phyloP scores from a whole-genome alignment of 2,888 invertebrate species.

The Drepana falcataria region DNA sequence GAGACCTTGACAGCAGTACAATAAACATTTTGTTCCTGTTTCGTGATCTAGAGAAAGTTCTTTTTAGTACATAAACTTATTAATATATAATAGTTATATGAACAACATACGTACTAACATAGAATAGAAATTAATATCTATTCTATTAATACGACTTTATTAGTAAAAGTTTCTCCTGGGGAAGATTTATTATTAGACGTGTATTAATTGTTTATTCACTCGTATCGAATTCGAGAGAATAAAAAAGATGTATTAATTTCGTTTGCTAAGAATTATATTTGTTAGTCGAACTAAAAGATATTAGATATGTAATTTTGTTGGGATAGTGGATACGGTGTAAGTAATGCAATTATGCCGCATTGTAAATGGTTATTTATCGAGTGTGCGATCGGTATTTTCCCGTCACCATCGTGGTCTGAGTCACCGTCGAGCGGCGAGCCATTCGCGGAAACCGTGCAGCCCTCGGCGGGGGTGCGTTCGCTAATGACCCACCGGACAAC shows the following conservation, averaged over 20 bases:
- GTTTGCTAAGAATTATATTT: too few relatives aligned
- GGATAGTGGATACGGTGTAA: conserved; percentile 37
- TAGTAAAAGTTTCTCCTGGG: too few relatives aligned
- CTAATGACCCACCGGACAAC: conserved; percentile 69
- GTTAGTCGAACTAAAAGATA: background rate
- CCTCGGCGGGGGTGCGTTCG: conserved; percentile 63
- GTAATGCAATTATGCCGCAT: conserved; percentile 46
- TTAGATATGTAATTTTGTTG: conserved; percentile 36
- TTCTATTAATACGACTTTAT: too few relatives aligned
- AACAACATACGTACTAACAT: too few relatives aligned
- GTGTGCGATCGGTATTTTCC: conserved; percentile 61
- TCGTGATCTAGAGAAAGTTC: conserved; percentile 42
- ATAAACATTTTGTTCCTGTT: conserved; percentile 39
- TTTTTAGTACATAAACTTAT: conserved; percentile 30
- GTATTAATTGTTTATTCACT: too few relatives aligned
- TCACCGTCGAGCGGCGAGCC: conserved; percentile 44
- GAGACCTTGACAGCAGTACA: conserved; percentile 25
- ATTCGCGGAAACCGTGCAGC: conserved; percentile 66
- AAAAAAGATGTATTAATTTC: too few relatives aligned
- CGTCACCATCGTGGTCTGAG: conserved; percentile 51
- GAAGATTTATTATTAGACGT: too few relatives aligned
- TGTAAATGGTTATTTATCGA: conserved; percentile 57
- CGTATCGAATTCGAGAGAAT: too few relatives aligned
- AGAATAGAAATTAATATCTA: too few relatives aligned
- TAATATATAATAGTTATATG: conserved; percentile 15